Conservation (phyloP, 2,113 vertebrate species). For the Rhinogobius similis region DNA sequence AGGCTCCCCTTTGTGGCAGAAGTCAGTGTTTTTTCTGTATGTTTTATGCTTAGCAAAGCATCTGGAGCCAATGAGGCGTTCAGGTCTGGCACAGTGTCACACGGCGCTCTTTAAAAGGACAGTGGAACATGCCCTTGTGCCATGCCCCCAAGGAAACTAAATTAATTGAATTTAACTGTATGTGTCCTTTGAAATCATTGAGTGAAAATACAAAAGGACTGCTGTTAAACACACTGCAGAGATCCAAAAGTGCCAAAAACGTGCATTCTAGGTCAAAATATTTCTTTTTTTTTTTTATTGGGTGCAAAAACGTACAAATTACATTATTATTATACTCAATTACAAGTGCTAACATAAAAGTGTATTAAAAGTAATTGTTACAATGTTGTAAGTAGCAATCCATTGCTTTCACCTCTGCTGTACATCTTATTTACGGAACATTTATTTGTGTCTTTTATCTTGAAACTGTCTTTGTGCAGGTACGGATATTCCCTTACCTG, state of each 20-base stretch:
- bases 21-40: conserved; percentile 69
- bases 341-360: background rate
- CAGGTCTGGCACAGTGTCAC: conserved; percentile 61
- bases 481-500: conserved; percentile 97
- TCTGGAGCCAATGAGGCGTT: conserved; percentile 74
- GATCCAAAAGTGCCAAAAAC: background rate
- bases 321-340: background rate
- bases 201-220: background rate
- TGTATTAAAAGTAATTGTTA: background rate
- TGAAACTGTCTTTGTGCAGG: conserved; percentile 77
- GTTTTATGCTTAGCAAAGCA: conserved; percentile 74
- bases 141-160: conserved; percentile 35
- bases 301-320: background rate
- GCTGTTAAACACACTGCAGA: background rate
- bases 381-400: background rate
- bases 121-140: conserved; percentile 47
- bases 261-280: background rate
- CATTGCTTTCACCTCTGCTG: background rate
- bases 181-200: background rate
- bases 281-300: background rate
- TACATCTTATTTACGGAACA: conserved; percentile 5
- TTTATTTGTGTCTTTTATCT: conserved; percentile 28
- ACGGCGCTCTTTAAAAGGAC: conserved; percentile 59
- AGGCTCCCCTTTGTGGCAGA: conserved; percentile 62
- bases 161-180: conserved; percentile 30